These are phyloP conservation scores for Rhagologus leucostigma DNA, from an alignment of 2,113 vertebrate species.

Conservation along the genomic window DNA sequence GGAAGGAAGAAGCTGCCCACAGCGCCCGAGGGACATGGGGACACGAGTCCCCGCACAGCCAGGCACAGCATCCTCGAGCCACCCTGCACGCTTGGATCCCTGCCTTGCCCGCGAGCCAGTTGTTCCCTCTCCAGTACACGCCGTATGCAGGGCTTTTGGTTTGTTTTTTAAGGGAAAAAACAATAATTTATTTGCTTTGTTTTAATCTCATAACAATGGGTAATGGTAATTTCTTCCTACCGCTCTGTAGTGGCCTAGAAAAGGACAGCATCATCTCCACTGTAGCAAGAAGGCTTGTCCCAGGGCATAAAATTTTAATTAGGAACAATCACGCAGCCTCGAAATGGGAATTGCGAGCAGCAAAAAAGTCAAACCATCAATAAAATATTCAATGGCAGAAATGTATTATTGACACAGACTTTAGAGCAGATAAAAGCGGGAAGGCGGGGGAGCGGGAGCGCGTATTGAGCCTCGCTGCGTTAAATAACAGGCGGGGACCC, in stretches of 20 bases:
- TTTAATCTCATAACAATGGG: slow-evolving; percentile 39
- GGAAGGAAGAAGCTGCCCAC: neutral
- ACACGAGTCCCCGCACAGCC: accelerated
- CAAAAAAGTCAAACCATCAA: slow-evolving; percentile 65
- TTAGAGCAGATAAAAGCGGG: neutral
- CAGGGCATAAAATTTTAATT: slow-evolving; percentile 70
- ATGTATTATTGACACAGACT: slow-evolving; percentile 63
- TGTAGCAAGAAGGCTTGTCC: slow-evolving; percentile 55
- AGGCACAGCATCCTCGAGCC: neutral
- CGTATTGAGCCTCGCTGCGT: neutral
- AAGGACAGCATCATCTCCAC: slow-evolving; percentile 49
- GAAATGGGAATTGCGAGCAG: slow-evolving; percentile 60
- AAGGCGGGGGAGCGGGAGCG: neutral
- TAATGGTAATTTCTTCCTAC: slow-evolving; percentile 45
- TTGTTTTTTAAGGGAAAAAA: neutral
- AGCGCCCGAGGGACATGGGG: neutral
- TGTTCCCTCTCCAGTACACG: neutral
- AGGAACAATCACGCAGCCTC: slow-evolving; percentile 65
- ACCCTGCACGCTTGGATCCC: neutral
- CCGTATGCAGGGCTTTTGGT: neutral
- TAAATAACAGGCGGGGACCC: neutral
- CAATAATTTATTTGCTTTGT: slow-evolving; percentile 45
- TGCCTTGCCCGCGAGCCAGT: neutral
- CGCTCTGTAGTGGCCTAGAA: slow-evolving; percentile 47
- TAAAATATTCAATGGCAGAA: slow-evolving; percentile 70